Evolutionary conservation across 2,888 invertebrate species (phyloP), one percentile per base, ranked within the genome.

Genomic region (Thelaira solivaga): DNA sequence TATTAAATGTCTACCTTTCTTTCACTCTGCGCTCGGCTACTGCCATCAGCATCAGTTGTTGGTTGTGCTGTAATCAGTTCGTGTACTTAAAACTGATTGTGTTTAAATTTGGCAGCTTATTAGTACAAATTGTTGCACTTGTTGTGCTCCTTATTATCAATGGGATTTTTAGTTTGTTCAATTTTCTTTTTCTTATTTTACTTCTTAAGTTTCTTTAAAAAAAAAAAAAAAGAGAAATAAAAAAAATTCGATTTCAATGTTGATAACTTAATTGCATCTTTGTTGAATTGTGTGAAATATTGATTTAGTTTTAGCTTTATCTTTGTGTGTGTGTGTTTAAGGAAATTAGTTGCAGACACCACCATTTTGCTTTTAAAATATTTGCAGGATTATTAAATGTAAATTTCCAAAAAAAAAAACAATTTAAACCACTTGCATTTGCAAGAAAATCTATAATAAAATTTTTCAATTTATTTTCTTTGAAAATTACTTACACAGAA

Each of bases 71-170:
- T 43, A 61, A 59, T 16, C 18, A 65, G 34, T 67, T 67, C 13
- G 31, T 62, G 41, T 57, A 62, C 34, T 72, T 55, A 62, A 62
- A 31, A 67, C 55, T 72, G 62, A 72, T 77, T 67, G 55, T 49
- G 62, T 72, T 41, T 57, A 62, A 67, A 72, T 62, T 77, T 61
- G 49, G 41, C 34, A 62, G 62, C 55, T 55, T 77, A 72, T 72
- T 77, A 72, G 29, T 20, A 49, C 67, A 77, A 77, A 68, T 77
- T 72, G 71, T 76, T 77, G 76, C 67, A 77, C 62, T 77, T 67
- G 61, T 36, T 61, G 36, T 53, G 53, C 8, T 61, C 49, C 11
- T 26, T 47, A 39, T 26, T 34, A 61, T 34, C 31, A 59, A 29
- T 45, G 45, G 20, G 53, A 22, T 53, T 57, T 29, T 49, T 29